phyloP scores from a whole-genome alignment of 2,113 vertebrate species.

The Urocolius indicus region DNA sequence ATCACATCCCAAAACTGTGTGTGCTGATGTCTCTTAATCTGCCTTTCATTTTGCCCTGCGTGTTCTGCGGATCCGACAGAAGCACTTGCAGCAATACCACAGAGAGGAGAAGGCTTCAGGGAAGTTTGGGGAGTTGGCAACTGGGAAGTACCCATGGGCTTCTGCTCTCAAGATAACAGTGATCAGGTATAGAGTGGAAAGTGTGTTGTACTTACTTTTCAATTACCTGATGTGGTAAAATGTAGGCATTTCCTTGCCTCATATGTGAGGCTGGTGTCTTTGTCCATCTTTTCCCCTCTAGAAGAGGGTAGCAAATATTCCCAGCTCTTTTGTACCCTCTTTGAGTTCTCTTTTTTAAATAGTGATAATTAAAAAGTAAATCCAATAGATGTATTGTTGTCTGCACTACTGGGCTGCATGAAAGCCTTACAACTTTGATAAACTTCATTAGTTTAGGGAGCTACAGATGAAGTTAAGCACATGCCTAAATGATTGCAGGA shows the following conservation, averaged over 20 bases:
- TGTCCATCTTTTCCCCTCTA: neutral
- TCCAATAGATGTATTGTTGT: neutral
- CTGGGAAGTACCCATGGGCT: neutral
- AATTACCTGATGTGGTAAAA: neutral
- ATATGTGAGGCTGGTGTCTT: neutral
- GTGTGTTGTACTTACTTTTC: neutral
- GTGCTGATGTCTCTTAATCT: neutral
- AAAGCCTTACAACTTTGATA: neutral
- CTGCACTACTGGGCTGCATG: neutral
- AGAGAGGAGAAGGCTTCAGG: neutral
- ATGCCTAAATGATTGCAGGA: neutral
- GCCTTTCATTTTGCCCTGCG: neutral
- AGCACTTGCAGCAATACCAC: accelerated
- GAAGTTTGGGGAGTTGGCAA: neutral
- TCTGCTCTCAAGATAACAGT: neutral
- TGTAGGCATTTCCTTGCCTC: neutral
- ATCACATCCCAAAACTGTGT: neutral
- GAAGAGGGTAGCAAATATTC: neutral
- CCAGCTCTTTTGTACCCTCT: neutral
- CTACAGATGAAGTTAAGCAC: neutral
- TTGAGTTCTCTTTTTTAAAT: neutral
- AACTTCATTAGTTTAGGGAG: neutral
- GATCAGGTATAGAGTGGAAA: neutral
- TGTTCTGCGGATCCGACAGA: neutral
- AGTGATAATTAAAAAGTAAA: neutral